Evolutionary conservation across 2,888 invertebrate species (phyloP), one percentile per base, ranked within the genome.

Genomic region (Tetheella fluctuosa): DNA sequence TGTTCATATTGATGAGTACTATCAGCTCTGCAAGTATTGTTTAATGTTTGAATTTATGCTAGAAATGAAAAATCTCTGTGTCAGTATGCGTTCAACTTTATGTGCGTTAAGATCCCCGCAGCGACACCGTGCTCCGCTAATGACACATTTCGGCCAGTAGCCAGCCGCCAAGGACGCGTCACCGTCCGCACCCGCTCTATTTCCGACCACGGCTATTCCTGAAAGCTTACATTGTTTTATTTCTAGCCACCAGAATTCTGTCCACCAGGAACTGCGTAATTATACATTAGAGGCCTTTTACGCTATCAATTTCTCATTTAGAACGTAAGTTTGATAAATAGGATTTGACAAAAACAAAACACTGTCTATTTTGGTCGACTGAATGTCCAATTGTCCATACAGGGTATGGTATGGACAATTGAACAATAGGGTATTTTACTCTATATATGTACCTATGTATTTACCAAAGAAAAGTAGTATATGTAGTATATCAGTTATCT

Each of bases 221-320:
- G 89, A 91, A 89, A 89, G 86, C 90, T 88, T 85, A 89, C 88
- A 90, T 91, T 90, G 90, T 91, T 88, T 90, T 91, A 91, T 91
- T 91, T 90, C 81, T 67, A 77, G 84, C 80, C 75, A 79, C 70
- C 79, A 82, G 79, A 76, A 79, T 80, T 81, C 85, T 86, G 85
- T 86, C 89, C 83, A 87, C 86, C 79, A 84, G 87, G 87, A 87
- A 89, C 48, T 48, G 17, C 20, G 48, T 48, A 48, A 7, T 2
- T 20, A 48, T 20, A 48, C 7, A 48, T 48, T 20, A 20, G 4
- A 48, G 48, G 2, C 48, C n/a, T 48, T 48, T 48, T 17, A 55
- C 37, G 34, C 20, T 55, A 20, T 34, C 23, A 37, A 55, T 55
- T 37, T 23, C 2, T 12, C 55, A 34, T 55, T 55, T 20, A 8